phyloP scores from a whole-genome alignment of 2,113 vertebrate genomes.

The Tympanuchus pallidicinctus region DNA sequence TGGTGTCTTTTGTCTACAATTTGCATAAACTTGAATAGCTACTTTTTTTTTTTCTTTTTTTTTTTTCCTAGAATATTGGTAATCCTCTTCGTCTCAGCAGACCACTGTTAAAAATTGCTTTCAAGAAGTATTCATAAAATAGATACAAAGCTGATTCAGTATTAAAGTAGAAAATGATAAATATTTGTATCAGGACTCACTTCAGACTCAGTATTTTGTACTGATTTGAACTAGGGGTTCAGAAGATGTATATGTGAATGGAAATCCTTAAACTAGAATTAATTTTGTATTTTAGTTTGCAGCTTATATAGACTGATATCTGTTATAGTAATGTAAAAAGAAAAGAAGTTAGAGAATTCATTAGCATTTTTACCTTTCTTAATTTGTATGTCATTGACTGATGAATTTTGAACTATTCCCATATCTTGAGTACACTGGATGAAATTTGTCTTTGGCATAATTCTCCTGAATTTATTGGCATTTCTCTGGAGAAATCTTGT shows the following conservation, averaged over 20 bases:
- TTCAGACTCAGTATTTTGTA: background rate
- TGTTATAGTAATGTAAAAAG: background rate
- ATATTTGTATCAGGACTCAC: background rate
- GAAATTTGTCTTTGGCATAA: background rate
- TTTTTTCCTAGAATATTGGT: background rate
- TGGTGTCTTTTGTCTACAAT: background rate
- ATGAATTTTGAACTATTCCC: background rate
- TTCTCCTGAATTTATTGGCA: background rate
- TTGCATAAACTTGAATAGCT: background rate
- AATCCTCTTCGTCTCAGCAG: background rate
- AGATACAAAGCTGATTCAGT: background rate
- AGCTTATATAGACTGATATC: background rate
- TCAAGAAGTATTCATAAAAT: background rate
- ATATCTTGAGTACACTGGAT: background rate
- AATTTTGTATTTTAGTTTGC: background rate
- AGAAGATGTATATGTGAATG: background rate
- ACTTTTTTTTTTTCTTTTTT: background rate
- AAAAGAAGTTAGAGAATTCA: background rate
- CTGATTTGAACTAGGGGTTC: background rate
- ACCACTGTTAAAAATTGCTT: background rate
- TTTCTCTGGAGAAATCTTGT: background rate
- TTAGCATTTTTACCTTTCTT: background rate
- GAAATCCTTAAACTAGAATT: background rate
- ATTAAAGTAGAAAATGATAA: background rate
- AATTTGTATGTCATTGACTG: background rate